phyloP scores from a whole-genome alignment of 2,113 vertebrate genomes.

The Oncorhynchus nerka region DNA sequence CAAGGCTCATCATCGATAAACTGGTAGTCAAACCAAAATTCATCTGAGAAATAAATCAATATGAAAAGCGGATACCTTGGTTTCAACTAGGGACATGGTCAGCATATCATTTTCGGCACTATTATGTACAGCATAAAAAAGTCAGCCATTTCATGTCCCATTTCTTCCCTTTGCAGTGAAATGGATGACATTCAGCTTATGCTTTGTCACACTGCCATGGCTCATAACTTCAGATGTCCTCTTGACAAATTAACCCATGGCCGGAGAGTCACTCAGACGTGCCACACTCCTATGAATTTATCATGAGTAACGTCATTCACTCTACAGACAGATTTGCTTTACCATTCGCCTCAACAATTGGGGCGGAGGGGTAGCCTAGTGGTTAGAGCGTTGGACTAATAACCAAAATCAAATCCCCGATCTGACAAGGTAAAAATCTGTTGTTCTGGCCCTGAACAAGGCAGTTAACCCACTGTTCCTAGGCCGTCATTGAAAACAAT shows the following conservation, averaged over 20 bases:
- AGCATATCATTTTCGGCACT: conserved; percentile 21
- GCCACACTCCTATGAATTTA: conserved; percentile 62
- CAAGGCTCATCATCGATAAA: not conserved
- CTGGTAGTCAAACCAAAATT: not conserved
- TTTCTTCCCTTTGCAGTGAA: conserved; percentile 44
- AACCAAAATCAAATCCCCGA: too few relatives aligned
- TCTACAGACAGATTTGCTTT: too few relatives aligned
- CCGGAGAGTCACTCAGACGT: conserved; percentile 61
- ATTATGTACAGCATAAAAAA: conserved; percentile 23
- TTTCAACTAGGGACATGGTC: conserved; percentile 2
- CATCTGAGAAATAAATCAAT: not conserved
- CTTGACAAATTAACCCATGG: conserved; percentile 65
- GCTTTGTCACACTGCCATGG: conserved; percentile 55
- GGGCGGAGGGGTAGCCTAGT: too few relatives aligned
- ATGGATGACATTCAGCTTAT: conserved; percentile 50
- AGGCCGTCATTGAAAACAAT: too few relatives aligned
- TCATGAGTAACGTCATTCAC: conserved; percentile 60
- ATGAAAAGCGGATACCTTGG: conserved; percentile 8
- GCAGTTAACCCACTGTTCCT: too few relatives aligned
- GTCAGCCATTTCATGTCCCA: conserved; percentile 61
- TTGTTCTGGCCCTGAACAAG: too few relatives aligned
- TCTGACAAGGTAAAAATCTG: too few relatives aligned
- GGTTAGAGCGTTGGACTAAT: too few relatives aligned
- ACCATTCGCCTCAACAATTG: too few relatives aligned
- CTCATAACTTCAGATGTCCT: conserved; percentile 51